These are phyloP conservation scores for Malaclemys terrapin DNA, from an alignment of 2,113 vertebrate genomes.

Conservation along the genomic window DNA sequence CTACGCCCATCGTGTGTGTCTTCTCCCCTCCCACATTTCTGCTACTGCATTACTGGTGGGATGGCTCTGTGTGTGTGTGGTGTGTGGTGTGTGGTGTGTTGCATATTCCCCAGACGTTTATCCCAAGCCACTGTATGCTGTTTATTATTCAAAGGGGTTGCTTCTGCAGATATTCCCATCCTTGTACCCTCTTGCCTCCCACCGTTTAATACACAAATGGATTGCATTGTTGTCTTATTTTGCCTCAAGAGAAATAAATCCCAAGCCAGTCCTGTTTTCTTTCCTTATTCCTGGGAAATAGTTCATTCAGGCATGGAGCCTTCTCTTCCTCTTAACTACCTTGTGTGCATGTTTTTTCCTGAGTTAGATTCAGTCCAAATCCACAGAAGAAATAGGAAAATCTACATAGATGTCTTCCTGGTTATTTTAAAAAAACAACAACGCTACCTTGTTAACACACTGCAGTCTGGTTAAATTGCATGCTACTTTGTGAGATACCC, in stretches of 20 bases:
- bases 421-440: not conserved
- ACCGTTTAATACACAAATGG: not conserved
- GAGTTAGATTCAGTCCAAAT: not conserved
- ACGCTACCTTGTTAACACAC: fast-evolving
- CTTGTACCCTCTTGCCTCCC: not conserved
- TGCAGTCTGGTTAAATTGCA: not conserved
- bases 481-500: not conserved
- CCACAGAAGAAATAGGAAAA: not conserved
- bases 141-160: not conserved
- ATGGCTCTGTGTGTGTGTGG: not conserved
- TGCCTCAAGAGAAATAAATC: slow-evolving; percentile 10
- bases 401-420: not conserved
- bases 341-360: slow-evolving; percentile 50
- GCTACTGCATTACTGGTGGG: fast-evolving
- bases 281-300: not conserved
- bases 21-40: not conserved
- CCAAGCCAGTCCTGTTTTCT: slow-evolving; percentile 17
- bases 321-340: not conserved
- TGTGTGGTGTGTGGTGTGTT: not conserved
- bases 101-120: not conserved
- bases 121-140: not conserved
- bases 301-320: slow-evolving; percentile 17
- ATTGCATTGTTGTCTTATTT: not conserved
- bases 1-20: not conserved
- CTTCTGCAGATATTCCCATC: not conserved